Percentiles rank a stretch among this genome's conserved stretches.
Evolutionary conservation across 2,888 invertebrate species (phyloP).

Genomic region (Druceiella hillmani): DNA sequence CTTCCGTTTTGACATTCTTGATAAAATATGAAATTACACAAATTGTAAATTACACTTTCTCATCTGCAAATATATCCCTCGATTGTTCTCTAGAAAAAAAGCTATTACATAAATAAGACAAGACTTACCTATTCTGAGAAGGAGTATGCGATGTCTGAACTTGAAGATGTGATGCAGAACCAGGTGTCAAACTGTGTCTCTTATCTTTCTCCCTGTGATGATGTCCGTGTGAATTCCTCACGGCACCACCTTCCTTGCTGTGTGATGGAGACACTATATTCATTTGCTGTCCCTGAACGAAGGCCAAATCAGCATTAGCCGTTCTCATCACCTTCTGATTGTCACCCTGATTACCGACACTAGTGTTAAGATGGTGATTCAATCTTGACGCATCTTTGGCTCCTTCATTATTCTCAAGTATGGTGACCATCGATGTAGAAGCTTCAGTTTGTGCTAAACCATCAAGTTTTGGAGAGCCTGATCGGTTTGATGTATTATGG

Average conservation of each 20-base stretch:
- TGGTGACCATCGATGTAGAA: too few relatives aligned
- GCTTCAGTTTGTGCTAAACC: too few relatives aligned
- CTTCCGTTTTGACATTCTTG: too few relatives aligned
- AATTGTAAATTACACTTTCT: too few relatives aligned
- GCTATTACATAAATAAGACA: too few relatives aligned
- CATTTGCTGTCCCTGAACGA: conserved; percentile 39
- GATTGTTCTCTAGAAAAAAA: too few relatives aligned
- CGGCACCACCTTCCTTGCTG: conserved; percentile 29
- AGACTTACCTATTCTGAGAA: conserved; percentile 38
- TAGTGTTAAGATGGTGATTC: too few relatives aligned
- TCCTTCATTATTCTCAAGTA: background rate
- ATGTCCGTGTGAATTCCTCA: conserved; percentile 33
- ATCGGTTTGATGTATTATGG: background rate
- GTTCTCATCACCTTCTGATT: conserved; percentile 29
- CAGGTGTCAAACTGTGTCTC: conserved; percentile 51
- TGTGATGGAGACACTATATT: conserved; percentile 39
- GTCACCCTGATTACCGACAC: conserved; percentile 31
- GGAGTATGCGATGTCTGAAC: conserved; percentile 30
- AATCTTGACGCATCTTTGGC: too few relatives aligned
- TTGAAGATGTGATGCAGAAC: conserved; percentile 38
- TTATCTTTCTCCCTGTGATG: conserved; percentile 43
- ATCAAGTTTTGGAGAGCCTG: background rate
- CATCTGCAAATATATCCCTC: too few relatives aligned
- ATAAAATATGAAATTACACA: conserved; percentile 3
- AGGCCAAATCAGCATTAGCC: conserved; percentile 34